phyloP scores from a whole-genome alignment of 2,113 vertebrate species.

The Oryzias woworae region DNA sequence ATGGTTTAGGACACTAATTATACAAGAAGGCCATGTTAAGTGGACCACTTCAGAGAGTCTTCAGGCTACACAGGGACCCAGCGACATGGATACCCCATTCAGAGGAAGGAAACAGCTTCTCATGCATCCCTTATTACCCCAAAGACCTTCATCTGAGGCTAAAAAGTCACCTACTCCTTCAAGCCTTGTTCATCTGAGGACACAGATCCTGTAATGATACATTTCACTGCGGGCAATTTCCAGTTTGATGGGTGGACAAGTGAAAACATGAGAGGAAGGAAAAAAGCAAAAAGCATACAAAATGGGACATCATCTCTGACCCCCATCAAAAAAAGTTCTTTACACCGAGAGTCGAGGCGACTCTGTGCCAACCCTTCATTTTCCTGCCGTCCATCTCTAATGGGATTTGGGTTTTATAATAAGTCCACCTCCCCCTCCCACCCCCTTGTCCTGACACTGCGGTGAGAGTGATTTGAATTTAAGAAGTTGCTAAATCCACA shows the following conservation, averaged over 20 bases:
- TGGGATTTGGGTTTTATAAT: conserved; percentile 82
- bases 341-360: conserved; percentile 63
- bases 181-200: conserved; percentile 70
- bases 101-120: conserved; percentile 76
- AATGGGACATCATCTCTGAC: conserved; percentile 78
- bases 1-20: conserved; percentile 79
- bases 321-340: conserved; percentile 79
- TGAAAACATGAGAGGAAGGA: conserved; percentile 48
- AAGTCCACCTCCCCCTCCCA: conserved; percentile 68
- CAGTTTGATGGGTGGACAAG: conserved; percentile 66
- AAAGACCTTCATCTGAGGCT: conserved; percentile 69
- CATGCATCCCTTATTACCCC: conserved; percentile 84
- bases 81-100: conserved; percentile 69
- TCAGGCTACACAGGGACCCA: conserved; percentile 67
- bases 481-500: conserved; percentile 76
- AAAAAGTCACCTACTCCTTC: conserved; percentile 79
- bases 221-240: conserved; percentile 80
- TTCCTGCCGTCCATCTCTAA: conserved; percentile 77
- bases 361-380: conserved; percentile 74
- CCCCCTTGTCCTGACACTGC: conserved; percentile 66
- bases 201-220: conserved; percentile 81
- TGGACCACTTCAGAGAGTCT: conserved; percentile 71
- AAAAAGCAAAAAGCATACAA: conserved; percentile 55
- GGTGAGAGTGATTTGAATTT: conserved; percentile 77
- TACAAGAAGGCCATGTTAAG: conserved; percentile 73